These are phyloP conservation scores for Baccha elongata DNA, from an alignment of 2,888 invertebrate genomes.

Conservation along the genomic window DNA sequence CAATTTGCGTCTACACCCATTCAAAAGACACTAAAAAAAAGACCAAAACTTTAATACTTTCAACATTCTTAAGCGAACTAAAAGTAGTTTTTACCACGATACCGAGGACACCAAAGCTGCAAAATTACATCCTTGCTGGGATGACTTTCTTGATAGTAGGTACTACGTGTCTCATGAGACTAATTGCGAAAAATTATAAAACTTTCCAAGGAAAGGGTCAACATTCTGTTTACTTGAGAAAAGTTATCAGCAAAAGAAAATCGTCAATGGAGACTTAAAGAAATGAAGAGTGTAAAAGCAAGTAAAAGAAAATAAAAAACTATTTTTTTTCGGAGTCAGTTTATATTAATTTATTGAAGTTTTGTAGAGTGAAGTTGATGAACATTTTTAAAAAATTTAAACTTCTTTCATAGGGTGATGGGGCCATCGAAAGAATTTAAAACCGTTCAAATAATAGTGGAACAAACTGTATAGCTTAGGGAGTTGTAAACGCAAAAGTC, in stretches of 20 bases:
- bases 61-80: slow-evolving; percentile 1
- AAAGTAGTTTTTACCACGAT: not conserved
- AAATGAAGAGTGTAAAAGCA: no score
- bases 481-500: no score
- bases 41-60: slow-evolving; percentile 6
- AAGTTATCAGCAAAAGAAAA: slow-evolving; percentile 25
- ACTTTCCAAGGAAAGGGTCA: slow-evolving; percentile 39
- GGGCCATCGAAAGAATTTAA: no score
- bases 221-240: slow-evolving; percentile 21
- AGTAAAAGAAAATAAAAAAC: no score
- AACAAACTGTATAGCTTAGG: no score
- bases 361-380: no score
- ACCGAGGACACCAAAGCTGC: not conserved
- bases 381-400: no score
- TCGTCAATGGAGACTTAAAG: no score
- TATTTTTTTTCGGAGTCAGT: no score
- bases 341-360: no score
- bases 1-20: slow-evolving; percentile 54
- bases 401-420: no score
- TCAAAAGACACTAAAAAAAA: not conserved
- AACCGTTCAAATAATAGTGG: no score
- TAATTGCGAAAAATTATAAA: slow-evolving; percentile 72
- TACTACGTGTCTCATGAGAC: slow-evolving; percentile 70
- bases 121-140: slow-evolving; percentile 43
- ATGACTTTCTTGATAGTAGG: slow-evolving; percentile 48